These are phyloP conservation scores for Phyllotreta cruciferae DNA, from an alignment of 2,888 invertebrate genomes.

Conservation along the genomic window DNA sequence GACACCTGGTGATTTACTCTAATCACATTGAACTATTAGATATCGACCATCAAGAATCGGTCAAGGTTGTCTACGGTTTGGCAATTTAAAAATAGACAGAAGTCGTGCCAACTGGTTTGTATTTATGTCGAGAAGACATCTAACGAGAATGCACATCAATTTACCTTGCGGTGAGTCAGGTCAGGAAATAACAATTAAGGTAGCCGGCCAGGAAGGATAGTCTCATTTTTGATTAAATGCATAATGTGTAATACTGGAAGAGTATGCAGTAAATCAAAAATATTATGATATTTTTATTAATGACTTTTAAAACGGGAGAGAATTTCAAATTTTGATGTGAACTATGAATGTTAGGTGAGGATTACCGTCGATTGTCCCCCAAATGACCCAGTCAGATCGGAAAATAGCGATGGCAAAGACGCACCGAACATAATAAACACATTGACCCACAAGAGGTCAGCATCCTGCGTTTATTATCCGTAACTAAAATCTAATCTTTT, in stretches of 20 bases:
- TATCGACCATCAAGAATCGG: constrained; percentile 26
- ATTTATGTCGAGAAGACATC: constrained; percentile 35
- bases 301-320: no score
- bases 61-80: constrained; percentile 33
- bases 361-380: constrained; percentile 12
- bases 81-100: constrained; percentile 44
- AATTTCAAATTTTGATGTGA: not conserved
- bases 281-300: no score
- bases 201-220: no score
- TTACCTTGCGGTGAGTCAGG: constrained; percentile 17
- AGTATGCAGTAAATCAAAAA: no score
- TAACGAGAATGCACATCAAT: constrained; percentile 19
- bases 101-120: constrained; percentile 39
- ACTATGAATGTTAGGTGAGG: not conserved
- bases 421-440: constrained; percentile 23
- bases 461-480: constrained; percentile 57
- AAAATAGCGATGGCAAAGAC: constrained; percentile 24
- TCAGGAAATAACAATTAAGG: constrained; percentile 23
- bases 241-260: no score
- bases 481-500: constrained; percentile 59
- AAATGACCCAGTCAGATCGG: constrained; percentile 20
- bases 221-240: no score
- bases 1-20: not conserved
- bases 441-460: constrained; percentile 37
- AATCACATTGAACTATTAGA: constrained; percentile 7